Base-by-base conservation (phyloP, 2,888 invertebrate species). In the Lepidochitona cinerea region DNA sequence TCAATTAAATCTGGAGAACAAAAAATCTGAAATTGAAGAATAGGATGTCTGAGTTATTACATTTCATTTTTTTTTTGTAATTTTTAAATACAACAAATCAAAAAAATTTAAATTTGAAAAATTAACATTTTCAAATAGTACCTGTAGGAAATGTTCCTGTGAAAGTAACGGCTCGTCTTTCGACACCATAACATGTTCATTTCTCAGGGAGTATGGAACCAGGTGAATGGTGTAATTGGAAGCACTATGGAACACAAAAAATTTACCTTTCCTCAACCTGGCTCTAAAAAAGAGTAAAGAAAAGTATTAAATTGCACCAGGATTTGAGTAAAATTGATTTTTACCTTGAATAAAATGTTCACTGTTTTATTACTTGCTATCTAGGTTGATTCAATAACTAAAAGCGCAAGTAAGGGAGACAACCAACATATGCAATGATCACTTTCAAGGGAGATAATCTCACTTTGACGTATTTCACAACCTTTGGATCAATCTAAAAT, bases 211-310 rank as follows among this genome's bases (percentile, higher is more conserved):
- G 14, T 83, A 76, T 37, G 87, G 87, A 32, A 87, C 79, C 67
- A 87, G 71, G 59, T 85, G 83, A 49, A 86, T 81, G 14, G 83
- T 80, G 52, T 83, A 80, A 37, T 80, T 80, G 37, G 82, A 78
- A 7, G 83, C 81, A 79, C 83, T 86, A 73, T 86, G 85, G 66
- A 84, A 85, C 53, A 86, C 80, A 76, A 87, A 87, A 73, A 83
- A 86, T 71, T 80, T 76, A 14, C 83, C 85, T 65, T 85, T 84
- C 72, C 80, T 79, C 68, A 87, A 75, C n/a, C 87, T 75, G 18
- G 80, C 83, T 71, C 86, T 87, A 74, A 26, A 77, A 75, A 9
- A 49, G 53, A 67, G 64, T 26, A 7, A 12, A n/a, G 59, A 18
- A 41, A 41, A n/a, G n/a, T n/a, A n/a, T n/a, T n/a, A n/a, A n/a